phyloP scores from a whole-genome alignment of 2,113 vertebrate species.

The Coreoperca whiteheadi region DNA sequence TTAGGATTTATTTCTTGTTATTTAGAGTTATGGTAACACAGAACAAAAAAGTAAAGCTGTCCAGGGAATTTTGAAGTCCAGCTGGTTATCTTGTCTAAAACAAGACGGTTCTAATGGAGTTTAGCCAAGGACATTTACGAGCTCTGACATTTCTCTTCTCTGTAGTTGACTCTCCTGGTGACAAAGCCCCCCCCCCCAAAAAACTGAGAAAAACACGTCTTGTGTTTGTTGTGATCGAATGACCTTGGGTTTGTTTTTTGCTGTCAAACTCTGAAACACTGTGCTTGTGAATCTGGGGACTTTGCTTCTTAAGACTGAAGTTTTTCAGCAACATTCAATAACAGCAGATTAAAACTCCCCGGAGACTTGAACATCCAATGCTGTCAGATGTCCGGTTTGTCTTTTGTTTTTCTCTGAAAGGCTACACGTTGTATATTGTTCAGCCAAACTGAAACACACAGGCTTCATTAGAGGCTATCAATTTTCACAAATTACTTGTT shows the following conservation, averaged over 20 bases:
- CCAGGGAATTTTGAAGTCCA: constrained; percentile 24
- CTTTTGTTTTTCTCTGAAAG: constrained; percentile 10
- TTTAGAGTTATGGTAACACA: not conserved
- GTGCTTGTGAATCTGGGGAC: constrained; percentile 38
- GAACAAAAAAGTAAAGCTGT: constrained; percentile 3
- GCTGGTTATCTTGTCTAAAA: constrained; percentile 44
- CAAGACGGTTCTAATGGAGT: constrained; percentile 35
- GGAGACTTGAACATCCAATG: constrained; percentile 10
- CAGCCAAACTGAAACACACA: constrained; percentile 7
- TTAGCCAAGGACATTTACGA: constrained; percentile 54
- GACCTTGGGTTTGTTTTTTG: constrained; percentile 67
- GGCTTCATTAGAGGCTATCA: constrained; percentile 22
- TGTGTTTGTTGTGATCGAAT: constrained; percentile 43
- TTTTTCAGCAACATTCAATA: constrained; percentile 33
- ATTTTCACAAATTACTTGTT: not conserved
- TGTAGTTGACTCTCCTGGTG: constrained; percentile 40
- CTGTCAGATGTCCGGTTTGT: constrained; percentile 39
- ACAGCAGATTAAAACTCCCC: constrained; percentile 46
- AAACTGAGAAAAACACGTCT: constrained; percentile 27
- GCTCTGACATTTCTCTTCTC: constrained; percentile 43
- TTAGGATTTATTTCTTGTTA: constrained; percentile 35
- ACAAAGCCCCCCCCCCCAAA: too few relatives aligned
- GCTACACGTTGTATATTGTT: not conserved
- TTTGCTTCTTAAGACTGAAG: constrained; percentile 46
- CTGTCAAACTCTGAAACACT: constrained; percentile 55